Evolutionary conservation across 1,140 invertebrate genomes (phyloP).

Genomic region (Tetramorium simillimum): DNA sequence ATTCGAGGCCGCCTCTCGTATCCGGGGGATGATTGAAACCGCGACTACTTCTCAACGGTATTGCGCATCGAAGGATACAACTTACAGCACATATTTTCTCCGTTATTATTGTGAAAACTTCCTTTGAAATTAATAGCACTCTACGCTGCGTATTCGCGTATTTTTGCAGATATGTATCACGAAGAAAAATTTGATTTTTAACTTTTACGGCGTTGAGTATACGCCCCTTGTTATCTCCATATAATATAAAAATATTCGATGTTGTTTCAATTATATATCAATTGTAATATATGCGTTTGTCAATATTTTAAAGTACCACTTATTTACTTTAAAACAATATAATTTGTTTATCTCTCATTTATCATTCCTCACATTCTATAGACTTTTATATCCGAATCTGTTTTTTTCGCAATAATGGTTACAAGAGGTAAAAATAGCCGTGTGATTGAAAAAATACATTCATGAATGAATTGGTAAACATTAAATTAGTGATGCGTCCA

Average conservation of each 20-base stretch:
- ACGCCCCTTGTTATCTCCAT: neutral
- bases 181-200: neutral
- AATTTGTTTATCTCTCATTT: neutral
- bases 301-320: neutral
- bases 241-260: neutral
- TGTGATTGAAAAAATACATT: neutral
- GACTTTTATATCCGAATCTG: neutral
- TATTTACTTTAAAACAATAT: neutral
- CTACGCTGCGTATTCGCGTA: neutral
- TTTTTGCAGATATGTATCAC: neutral
- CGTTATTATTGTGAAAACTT: neutral
- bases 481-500: neutral
- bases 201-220: neutral
- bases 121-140: neutral
- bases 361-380: neutral
- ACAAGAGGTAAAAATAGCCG: neutral
- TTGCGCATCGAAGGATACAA: neutral
- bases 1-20: neutral
- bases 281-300: neutral
- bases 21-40: constrained; percentile 5
- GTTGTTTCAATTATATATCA: neutral
- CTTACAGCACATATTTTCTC: neutral
- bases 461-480: neutral
- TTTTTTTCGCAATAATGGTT: neutral
- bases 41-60: neutral